Percentiles rank a stretch among this genome's conserved stretches.
Conservation (phyloP, 1,140 invertebrate species). For the Cotesia typhae region DNA sequence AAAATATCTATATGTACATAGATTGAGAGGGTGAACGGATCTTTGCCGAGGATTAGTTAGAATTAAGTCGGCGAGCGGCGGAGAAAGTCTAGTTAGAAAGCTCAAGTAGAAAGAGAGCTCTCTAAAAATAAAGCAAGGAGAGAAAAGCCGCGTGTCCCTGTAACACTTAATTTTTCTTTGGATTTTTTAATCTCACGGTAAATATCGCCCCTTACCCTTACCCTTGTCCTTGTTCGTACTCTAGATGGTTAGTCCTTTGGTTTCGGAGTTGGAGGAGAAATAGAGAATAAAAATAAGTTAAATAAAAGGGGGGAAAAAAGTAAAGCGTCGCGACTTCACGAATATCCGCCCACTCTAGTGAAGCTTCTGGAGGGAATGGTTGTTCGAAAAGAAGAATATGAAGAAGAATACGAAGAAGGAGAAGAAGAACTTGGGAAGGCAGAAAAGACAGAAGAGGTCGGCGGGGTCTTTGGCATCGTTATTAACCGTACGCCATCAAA, state of each 20-base stretch:
- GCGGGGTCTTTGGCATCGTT: constrained; percentile 36
- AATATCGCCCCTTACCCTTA: constrained; percentile 58
- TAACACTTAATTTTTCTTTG: constrained; percentile 68
- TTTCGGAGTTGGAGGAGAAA: constrained; percentile 14
- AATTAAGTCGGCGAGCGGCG: constrained; percentile 54
- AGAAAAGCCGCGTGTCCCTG: constrained; percentile 52
- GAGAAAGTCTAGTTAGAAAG: too few species aligned
- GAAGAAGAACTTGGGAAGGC: neutral
- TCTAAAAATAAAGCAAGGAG: constrained; percentile 21
- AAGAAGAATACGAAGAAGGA: neutral
- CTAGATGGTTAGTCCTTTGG: neutral
- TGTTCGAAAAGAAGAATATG: neutral
- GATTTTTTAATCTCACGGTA: constrained; percentile 68
- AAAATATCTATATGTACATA: neutral
- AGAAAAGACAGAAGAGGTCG: constrained; percentile 5
- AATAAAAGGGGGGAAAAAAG: constrained; percentile 6
- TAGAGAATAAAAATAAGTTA: constrained; percentile 5
- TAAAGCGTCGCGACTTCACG: constrained; percentile 22
- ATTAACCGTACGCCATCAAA: constrained; percentile 56
- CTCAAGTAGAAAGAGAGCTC: too few species aligned
- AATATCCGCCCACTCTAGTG: constrained; percentile 33
- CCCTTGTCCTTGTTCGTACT: constrained; percentile 1
- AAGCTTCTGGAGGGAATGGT: constrained; percentile 4
- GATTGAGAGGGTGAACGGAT: constrained; percentile 50
- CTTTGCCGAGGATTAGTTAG: constrained; percentile 64